Base-by-base conservation (phyloP, 2,797 vertebrate genomes). In the Darevskia mixta region DNA sequence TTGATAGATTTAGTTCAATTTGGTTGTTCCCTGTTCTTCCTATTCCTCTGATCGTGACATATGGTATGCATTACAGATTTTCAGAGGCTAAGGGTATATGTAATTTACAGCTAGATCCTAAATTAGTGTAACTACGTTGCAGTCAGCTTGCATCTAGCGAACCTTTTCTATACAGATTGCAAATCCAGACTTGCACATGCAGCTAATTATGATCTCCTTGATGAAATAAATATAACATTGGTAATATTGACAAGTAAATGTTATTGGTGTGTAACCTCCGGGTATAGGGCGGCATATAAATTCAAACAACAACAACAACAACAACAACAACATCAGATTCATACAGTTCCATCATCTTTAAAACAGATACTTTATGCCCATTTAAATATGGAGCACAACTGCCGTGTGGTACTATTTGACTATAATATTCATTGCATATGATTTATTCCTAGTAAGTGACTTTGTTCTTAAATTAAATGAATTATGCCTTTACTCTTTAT, bases 1-100 rank as follows among this genome's bases (percentile, higher is more conserved):
- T 45, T 86, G 67, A 86, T 45, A 80, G 85, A 61, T 86, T 72
- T 55, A 71, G 23, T 86, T 73, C 32, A 61, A 11, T 58, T 35
- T 49, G n/a, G 45, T 61, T 86, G 17, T 72, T n/a, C 27, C 23
- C 85, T 29, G 23, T 32, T 67, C 69, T 75, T 29, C 61, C 35
- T 43, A 4, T 45, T 35, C 38, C 41, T 25, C 43, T 85, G 66
- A 86, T 71, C 2, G 15, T 35, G 49, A 41, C 77, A 86, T 72
- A 58, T 58, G 76, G 45, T 41, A 73, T 82, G 13, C 38, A 73
- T 81, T 80, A 43, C 67, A 75, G 49, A 75, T 43, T 81, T 87
- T 75, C 49, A 73, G 79, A 81, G 32, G 49, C 35, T 38, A 64
- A 87, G 79, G 25, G 15, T 61, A 81, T 10, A 64, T 80, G 18